Base-by-base conservation (phyloP, 2,888 invertebrate species). In the Augiades crinisus region DNA sequence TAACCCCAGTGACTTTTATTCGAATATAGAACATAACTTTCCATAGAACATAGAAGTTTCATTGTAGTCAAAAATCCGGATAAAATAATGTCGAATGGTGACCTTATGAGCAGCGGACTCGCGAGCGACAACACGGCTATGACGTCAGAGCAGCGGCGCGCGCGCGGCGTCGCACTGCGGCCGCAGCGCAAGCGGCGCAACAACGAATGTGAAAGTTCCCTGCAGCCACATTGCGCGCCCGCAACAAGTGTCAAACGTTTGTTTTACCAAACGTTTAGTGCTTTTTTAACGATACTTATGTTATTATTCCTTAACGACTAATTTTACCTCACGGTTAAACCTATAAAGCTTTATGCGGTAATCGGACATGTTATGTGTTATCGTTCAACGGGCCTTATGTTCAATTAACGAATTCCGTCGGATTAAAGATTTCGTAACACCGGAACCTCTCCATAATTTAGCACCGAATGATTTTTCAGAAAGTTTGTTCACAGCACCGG, bases 191-290 rank as follows among this genome's bases (percentile, higher is more conserved):
- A 81, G 68, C 36, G 10, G 37, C 47, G 47, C 50, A 36, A 51
- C 50, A 80, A 74, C 78, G 79, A 86, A 87, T 87, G 88, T 88
- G 88, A 88, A 88, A 88, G 88, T 88, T 86, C 80, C 72, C 67
- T 59, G 71, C 72, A 72, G 75, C 72, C 57, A 58, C 61, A 61
- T 62, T 70, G 65, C 67, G 67, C 76, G 72, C 67, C 68, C 73
- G 64, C 68, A 75, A 67, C 79, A 81, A 78, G 77, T 84, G 79
- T 73, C 76, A 78, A 80, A 69, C 68, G 74, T 72, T 79, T 74
- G 72, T 74, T 75, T 71, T 61, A 67, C 60, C 59, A 47, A 57
- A 59, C 51, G 55, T 54, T 56, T 50, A 36, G 27, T 7, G 24
- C 37, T 49, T 56, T 46, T 52, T 43, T 30, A 30, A 45, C 31